A percentile compares a stretch with the other conserved stretches of the same genome.
phyloP scores from a whole-genome alignment of 2,797 vertebrate genomes.

The Zenarchopterus dispar region DNA sequence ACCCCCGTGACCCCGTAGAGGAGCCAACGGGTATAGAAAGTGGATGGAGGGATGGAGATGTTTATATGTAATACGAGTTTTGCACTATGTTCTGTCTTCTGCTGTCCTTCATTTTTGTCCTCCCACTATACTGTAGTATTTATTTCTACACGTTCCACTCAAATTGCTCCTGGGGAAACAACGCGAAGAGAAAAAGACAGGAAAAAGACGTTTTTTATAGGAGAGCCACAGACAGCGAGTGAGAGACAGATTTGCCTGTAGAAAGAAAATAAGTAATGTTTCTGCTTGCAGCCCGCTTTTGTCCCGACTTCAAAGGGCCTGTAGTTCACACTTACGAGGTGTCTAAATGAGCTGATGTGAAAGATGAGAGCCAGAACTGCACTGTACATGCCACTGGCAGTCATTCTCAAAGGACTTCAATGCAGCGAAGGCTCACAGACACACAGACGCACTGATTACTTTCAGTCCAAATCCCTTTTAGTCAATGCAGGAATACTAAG shows the following conservation, averaged over 20 bases:
- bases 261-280: constrained; percentile 56
- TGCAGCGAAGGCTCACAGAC: constrained; percentile 11
- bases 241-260: constrained; percentile 30
- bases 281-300: constrained; percentile 47
- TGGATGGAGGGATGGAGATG: too few species aligned
- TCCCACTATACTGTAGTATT: constrained; percentile 9
- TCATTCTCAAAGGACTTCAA: constrained; percentile 50
- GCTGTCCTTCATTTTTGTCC: not conserved
- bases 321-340: constrained; percentile 56
- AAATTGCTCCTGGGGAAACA: not conserved
- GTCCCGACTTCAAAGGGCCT: constrained; percentile 70
- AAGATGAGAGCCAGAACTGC: constrained; percentile 52
- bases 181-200: not conserved
- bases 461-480: constrained; percentile 26
- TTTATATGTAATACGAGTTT: not conserved
- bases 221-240: constrained; percentile 4
- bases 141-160: constrained; percentile 1
- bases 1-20: too few species aligned
- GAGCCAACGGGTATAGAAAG: too few species aligned
- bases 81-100: not conserved
- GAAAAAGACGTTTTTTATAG: constrained; percentile 15
- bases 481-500: constrained; percentile 5
- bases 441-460: constrained; percentile 37
- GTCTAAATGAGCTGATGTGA: constrained; percentile 64
- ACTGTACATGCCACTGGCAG: constrained; percentile 48